Evolutionary conservation across 2,797 vertebrate genomes (phyloP), one percentile per base, ranked within the genome.

Genomic region (Premnoplex brunnescens): DNA sequence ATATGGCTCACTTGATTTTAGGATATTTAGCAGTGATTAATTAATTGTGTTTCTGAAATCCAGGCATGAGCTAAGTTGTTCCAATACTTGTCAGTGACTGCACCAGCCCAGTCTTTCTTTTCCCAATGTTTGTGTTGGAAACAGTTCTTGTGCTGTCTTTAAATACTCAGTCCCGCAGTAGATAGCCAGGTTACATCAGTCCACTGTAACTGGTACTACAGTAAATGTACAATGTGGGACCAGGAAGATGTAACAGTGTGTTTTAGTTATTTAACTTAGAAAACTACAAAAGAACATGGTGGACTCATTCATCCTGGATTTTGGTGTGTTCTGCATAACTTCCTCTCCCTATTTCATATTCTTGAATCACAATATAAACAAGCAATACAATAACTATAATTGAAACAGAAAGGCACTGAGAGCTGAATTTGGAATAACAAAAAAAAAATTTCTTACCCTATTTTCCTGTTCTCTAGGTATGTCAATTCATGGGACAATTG

Each of bases 1-100:
- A 64, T 91, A 95, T 85, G 95, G 93, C 90, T 96, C 85, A 63
- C 96, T 98, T 95, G 96, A 97, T 97, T 97, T 97, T 96, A 81
- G 73, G 71, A 60, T 94, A 78, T 68, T 97, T 97, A 97, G 90
- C 68, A 91, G 95, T 64, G 94, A 94, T 94, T 94, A 93, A 96
- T 97, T 97, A 96, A 94, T 96, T 92, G 60, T 48, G 41, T 97
- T 97, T 71, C 85, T 92, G 89, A 91, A 97, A 93, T 93, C 84
- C 7, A 64, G 90, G 91, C 93, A 91, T 97, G 97, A 97, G 95
- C 96, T 97, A 95, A 97, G 91, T 95, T 94, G 83, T 97, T 97
- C 96, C 96, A 96, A 92, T 93, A 83, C 64, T 91, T 77, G 87
- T 95, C 86, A 81, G 85, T 0, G 1, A 72, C 77, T 88, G 90